A percentile compares a stretch with the other conserved stretches of the same genome.
Evolutionary conservation across 2,888 invertebrate genomes (phyloP).

Genomic region (Ormyrus labotus): DNA sequence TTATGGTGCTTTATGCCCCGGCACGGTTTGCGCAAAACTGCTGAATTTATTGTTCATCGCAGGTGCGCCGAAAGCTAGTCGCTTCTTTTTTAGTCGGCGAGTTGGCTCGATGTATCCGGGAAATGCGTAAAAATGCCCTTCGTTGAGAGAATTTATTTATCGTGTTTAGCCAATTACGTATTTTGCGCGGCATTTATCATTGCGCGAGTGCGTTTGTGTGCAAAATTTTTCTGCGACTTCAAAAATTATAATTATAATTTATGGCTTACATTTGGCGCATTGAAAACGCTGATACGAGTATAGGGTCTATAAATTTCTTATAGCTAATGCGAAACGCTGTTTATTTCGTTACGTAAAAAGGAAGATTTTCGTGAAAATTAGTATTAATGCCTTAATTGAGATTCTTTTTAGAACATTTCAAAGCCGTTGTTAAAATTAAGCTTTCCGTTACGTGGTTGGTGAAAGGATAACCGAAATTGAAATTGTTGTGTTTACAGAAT

Average conservation of each 20-base stretch:
- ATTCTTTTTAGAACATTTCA: neutral
- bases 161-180: neutral
- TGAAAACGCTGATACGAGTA: neutral
- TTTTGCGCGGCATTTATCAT: slow-evolving; percentile 11
- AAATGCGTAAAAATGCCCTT: slow-evolving; percentile 22
- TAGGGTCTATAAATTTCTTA: neutral
- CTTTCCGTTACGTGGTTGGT: no score
- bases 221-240: slow-evolving; percentile 6
- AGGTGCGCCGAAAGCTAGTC: slow-evolving; percentile 20
- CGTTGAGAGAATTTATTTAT: slow-evolving; percentile 25
- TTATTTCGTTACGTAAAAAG: neutral
- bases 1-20: slow-evolving; percentile 33
- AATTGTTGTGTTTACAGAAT: neutral
- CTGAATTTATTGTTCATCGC: slow-evolving; percentile 43
- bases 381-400: no score
- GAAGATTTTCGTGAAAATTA: slow-evolving; percentile 1
- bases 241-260: slow-evolving; percentile 32
- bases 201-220: neutral
- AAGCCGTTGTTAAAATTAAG: no score
- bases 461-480: no score
- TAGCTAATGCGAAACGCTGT: neutral
- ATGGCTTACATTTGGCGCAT: neutral
- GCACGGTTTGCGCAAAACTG: slow-evolving; percentile 15
- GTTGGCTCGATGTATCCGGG: slow-evolving; percentile 1
- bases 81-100: slow-evolving; percentile 23